Evolutionary conservation across 2,797 vertebrate species (phyloP).

Genomic region (Amazonetta brasiliensis): DNA sequence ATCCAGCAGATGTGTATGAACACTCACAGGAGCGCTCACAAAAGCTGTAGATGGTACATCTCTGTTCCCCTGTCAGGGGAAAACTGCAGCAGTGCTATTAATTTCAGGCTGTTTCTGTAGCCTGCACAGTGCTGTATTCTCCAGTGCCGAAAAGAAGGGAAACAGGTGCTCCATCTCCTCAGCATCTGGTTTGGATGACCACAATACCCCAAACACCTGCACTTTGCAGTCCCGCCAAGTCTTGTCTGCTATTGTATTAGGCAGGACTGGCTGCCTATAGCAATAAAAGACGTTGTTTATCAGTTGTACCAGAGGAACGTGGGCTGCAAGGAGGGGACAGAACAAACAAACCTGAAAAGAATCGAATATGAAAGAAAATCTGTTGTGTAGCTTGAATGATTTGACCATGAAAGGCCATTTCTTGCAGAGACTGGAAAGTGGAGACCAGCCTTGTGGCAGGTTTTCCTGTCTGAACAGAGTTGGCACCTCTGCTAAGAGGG

Average conservation of each 20-base stretch:
- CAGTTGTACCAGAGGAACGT: conserved; percentile 66
- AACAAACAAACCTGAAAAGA: conserved; percentile 67
- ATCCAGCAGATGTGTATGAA: neutral
- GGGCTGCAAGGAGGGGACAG: conserved; percentile 59
- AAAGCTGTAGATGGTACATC: conserved; percentile 37
- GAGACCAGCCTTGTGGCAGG: neutral
- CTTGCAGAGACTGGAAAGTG: neutral
- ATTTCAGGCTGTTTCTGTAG: conserved; percentile 29
- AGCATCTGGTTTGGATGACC: conserved; percentile 83
- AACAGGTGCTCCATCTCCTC: conserved; percentile 88
- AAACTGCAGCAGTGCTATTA: conserved; percentile 2
- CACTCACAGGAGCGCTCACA: conserved; percentile 21
- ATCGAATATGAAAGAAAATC: conserved; percentile 36
- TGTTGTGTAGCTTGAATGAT: neutral
- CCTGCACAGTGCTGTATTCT: conserved; percentile 27
- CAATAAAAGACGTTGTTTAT: conserved; percentile 79
- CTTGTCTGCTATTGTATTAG: conserved; percentile 80
- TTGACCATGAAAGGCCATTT: conserved; percentile 5
- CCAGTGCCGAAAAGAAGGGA: conserved; percentile 83
- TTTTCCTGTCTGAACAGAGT: conserved; percentile 10
- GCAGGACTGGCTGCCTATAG: conserved; percentile 72
- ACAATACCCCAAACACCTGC: conserved; percentile 81
- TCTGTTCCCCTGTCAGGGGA: conserved; percentile 51
- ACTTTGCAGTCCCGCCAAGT: conserved; percentile 62
- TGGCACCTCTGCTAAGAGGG: neutral